These are phyloP conservation scores for Eulimnadia texana DNA, from an alignment of 1,140 invertebrate species.

Conservation along the genomic window DNA sequence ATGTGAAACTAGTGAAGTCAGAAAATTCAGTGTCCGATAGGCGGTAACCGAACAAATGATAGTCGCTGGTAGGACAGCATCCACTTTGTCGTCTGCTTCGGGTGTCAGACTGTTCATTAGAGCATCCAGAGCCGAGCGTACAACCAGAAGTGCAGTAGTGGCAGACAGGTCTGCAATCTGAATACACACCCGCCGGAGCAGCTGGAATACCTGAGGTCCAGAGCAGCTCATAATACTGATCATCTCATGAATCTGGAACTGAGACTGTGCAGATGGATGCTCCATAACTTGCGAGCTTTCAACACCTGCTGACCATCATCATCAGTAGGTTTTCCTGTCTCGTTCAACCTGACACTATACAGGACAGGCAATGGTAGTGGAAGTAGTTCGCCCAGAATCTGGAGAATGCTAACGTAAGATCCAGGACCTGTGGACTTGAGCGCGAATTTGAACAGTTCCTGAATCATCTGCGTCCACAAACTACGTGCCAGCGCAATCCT, in stretches of 20 bases:
- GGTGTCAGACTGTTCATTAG: conserved; percentile 34
- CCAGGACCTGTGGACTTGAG: conserved; percentile 44
- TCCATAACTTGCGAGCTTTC: conserved; percentile 77
- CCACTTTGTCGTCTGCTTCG: conserved; percentile 13
- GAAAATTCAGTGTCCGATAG: conserved; percentile 58
- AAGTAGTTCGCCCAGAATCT: conserved; percentile 67
- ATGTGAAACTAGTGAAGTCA: conserved; percentile 54
- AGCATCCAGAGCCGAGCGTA: conserved; percentile 56
- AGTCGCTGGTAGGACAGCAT: too few relatives aligned
- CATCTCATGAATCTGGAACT: conserved; percentile 61
- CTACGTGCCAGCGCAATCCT: conserved; percentile 61
- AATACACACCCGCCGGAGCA: conserved; percentile 69
- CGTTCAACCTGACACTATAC: conserved; percentile 27
- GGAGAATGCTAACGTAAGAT: conserved; percentile 69
- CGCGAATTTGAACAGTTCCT: conserved; percentile 66
- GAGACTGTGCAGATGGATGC: conserved; percentile 75
- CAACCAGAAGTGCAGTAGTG: conserved; percentile 67
- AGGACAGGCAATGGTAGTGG: conserved; percentile 69
- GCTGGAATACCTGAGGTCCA: conserved; percentile 50
- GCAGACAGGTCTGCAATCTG: conserved; percentile 80
- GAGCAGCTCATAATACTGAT: conserved; percentile 34
- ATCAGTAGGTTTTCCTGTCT: conserved; percentile 38
- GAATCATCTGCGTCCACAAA: conserved; percentile 76
- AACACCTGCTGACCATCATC: conserved; percentile 54
- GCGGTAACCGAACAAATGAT: conserved; percentile 26